Evolutionary conservation across 2,888 invertebrate genomes (phyloP).

Genomic region (Megamerina dolium): DNA sequence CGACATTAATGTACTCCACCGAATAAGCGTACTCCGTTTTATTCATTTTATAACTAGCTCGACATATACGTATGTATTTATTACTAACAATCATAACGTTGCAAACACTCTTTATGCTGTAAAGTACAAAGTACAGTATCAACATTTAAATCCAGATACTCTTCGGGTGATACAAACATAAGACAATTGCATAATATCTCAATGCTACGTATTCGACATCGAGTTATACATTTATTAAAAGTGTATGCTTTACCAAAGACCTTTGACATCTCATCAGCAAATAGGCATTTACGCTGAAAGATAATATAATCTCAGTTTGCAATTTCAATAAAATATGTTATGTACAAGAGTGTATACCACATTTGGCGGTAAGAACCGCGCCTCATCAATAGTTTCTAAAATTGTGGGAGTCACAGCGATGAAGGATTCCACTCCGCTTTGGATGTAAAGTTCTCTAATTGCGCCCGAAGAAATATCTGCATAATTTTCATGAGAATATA

Average conservation of each 20-base stretch:
- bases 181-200: slow-evolving; percentile 55
- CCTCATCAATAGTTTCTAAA: slow-evolving; percentile 42
- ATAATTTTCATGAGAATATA: slow-evolving; percentile 55
- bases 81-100: slow-evolving; percentile 52
- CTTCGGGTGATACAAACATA: slow-evolving; percentile 52
- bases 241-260: slow-evolving; percentile 34
- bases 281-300: slow-evolving; percentile 55
- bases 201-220: slow-evolving; percentile 54
- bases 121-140: slow-evolving; percentile 39
- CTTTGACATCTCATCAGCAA: slow-evolving; percentile 49
- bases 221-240: slow-evolving; percentile 57
- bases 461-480: slow-evolving; percentile 53
- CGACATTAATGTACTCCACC: no score
- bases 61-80: not conserved
- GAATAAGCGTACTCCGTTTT: no score
- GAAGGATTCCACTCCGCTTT: slow-evolving; percentile 45
- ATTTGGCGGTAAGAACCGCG: slow-evolving; percentile 33
- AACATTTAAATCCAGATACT: slow-evolving; percentile 20
- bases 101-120: slow-evolving; percentile 47
- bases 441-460: slow-evolving; percentile 49
- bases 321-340: not conserved
- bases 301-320: no score
- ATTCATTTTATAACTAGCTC: no score
- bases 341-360: slow-evolving; percentile 28
- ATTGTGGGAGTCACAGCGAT: slow-evolving; percentile 39